Base-by-base conservation (phyloP, 2,888 invertebrate genomes). In the Plebejus argus region DNA sequence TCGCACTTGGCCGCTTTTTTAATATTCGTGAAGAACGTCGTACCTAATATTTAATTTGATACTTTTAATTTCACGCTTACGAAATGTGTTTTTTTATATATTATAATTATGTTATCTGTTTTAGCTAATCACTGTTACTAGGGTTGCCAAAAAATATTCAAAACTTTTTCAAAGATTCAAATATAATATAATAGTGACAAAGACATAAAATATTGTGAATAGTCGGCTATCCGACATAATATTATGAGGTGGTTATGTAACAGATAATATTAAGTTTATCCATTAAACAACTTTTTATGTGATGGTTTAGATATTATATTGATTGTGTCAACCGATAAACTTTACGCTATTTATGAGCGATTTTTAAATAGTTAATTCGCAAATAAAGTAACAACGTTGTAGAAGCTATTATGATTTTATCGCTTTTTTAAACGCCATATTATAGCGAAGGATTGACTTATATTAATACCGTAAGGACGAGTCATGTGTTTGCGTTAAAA, bases 321-420 rank as follows among this genome's bases (percentile, higher is more conserved):
- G 28, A 15, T 15, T 28, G 66, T 66, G 66, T 66, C 28, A 15
- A 66, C 1, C 28, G 18, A 56, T 33, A 58, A n/a, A 18, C 0
- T 39, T 33, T 15, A 76, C 66, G 66, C 10, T 5, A 18, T 15
- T 28, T 6, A 12, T 61, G 20, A 66, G 15, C 66, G 66, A 61
- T 66, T 28, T 58, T 66, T 33, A 28, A 66, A 66, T 15, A 28
- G 28, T 66, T 33, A 6, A 66, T 66, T 33, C 1, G 66, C 66
- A 66, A 66, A 33, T 33, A 66, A 61, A 66, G 28, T 66, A 66
- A 66, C 66, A 33, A 66, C 28, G 66, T 66, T 33, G 66, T 66
- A 23, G 10, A 28, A 28, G 28, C 61, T 2, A 66, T 66, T 66
- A 66, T 33, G 66, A 66, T 66, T 66, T 28, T 66, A 66, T 66